phyloP scores from a whole-genome alignment of 2,888 invertebrate genomes.

The Pasiphila rectangulata region DNA sequence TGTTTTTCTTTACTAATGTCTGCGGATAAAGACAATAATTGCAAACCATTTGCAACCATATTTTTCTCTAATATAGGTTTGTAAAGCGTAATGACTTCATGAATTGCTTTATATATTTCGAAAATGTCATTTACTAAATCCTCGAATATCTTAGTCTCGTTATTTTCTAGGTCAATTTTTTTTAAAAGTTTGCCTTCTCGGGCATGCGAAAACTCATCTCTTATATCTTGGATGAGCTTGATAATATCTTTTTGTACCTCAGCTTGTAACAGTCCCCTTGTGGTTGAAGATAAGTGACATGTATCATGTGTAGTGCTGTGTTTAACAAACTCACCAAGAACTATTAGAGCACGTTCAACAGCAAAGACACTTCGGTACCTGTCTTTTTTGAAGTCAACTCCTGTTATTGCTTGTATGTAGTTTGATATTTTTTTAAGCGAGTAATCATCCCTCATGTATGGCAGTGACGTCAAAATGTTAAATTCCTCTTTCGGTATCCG shows the following conservation, averaged over 20 bases:
- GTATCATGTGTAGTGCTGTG: constrained; percentile 2
- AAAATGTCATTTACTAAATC: constrained; percentile 1
- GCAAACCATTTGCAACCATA: constrained; percentile 1
- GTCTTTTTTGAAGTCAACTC: constrained; percentile 6
- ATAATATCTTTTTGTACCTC: constrained; percentile 4
- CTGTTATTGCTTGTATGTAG: constrained; percentile 3
- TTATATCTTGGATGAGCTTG: constrained; percentile 6
- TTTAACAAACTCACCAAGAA: constrained; percentile 12
- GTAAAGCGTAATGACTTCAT: constrained; percentile 6
- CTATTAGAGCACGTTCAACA: constrained; percentile 8
- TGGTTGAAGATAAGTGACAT: constrained; percentile 9
- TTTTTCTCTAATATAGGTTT: constrained; percentile 12
- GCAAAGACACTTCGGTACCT: constrained; percentile 1
- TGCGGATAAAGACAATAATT: background rate
- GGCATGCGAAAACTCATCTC: constrained; percentile 7
- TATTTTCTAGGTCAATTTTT: constrained; percentile 8
- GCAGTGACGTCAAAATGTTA: constrained; percentile 7
- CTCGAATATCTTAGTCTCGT: constrained; percentile 2
- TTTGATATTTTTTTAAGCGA: constrained; percentile 12
- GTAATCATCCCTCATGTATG: constrained; percentile 16
- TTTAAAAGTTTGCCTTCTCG: constrained; percentile 5
- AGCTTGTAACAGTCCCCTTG: constrained; percentile 7
- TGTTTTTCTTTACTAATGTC: background rate
- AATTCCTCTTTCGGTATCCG: background rate
- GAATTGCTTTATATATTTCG: constrained; percentile 4